Conservation (phyloP, 2,888 invertebrate genomes). For the Ennomos fuscantarius region DNA sequence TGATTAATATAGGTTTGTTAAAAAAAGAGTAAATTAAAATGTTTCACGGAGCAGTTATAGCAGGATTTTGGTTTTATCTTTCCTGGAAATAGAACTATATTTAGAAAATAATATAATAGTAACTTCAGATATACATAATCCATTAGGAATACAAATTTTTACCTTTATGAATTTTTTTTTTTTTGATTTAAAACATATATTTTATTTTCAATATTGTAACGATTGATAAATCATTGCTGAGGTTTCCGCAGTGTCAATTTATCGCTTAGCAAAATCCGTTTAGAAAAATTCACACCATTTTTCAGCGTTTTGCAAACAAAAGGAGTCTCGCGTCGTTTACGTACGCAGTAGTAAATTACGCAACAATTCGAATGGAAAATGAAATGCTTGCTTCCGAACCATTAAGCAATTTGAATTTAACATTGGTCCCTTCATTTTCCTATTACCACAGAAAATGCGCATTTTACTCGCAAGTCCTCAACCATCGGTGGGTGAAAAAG, state of each 20-base stretch:
- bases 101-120: too few relatives aligned
- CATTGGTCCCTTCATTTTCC: constrained; percentile 83
- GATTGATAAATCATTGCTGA: constrained; percentile 13
- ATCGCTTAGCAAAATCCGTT: constrained; percentile 28
- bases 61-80: too few relatives aligned
- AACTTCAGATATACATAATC: too few relatives aligned
- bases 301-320: constrained; percentile 67
- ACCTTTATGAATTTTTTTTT: too few relatives aligned
- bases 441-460: constrained; percentile 75
- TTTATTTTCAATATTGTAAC: constrained; percentile 8
- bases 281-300: constrained; percentile 43
- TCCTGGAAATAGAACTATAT: too few relatives aligned
- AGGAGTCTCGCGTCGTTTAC: constrained; percentile 66
- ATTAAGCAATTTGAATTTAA: constrained; percentile 84
- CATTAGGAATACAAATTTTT: too few relatives aligned
- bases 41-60: too few relatives aligned
- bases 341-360: constrained; percentile 78
- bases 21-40: too few relatives aligned
- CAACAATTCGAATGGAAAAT: constrained; percentile 82
- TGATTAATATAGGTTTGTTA: neutral
- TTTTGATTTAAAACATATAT: neutral
- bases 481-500: constrained; percentile 30
- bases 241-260: constrained; percentile 23
- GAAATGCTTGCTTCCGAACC: constrained; percentile 81
- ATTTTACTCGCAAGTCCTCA: constrained; percentile 57